Percentiles rank a stretch among this genome's conserved stretches.
Conservation (phyloP, 1,140 invertebrate genomes). For the Idris sp. region DNA sequence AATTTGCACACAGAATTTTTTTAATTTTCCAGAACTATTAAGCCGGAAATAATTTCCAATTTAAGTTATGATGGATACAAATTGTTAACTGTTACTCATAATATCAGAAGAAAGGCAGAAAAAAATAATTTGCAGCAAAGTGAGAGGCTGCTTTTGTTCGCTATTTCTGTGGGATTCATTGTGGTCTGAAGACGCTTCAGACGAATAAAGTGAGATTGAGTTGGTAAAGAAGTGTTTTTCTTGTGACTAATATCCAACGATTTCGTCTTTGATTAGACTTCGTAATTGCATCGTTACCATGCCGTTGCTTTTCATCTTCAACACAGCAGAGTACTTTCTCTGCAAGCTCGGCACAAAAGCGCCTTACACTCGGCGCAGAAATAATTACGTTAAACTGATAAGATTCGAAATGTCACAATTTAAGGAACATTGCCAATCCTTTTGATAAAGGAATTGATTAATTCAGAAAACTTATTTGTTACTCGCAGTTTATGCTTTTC, state of each 20-base stretch:
- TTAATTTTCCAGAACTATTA: no score
- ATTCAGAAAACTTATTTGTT: conserved; percentile 48
- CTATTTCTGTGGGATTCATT: conserved; percentile 56
- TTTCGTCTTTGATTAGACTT: conserved; percentile 64
- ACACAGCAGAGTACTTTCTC: conserved; percentile 37
- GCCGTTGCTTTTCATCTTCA: conserved; percentile 53
- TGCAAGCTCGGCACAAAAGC: conserved; percentile 30
- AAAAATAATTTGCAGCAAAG: no score
- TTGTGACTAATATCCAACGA: conserved; percentile 67
- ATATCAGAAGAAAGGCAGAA: no score
- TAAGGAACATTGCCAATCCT: conserved; percentile 43
- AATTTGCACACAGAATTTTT: no score
- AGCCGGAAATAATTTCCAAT: no score
- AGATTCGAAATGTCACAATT: conserved; percentile 53
- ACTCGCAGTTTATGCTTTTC: conserved; percentile 22
- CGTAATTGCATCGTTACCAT: conserved; percentile 65
- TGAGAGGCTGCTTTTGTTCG: conserved; percentile 14
- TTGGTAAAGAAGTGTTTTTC: conserved; percentile 65
- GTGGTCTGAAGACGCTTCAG: conserved; percentile 53
- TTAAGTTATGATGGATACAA: no score
- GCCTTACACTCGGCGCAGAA: conserved; percentile 40
- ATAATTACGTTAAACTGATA: conserved; percentile 59
- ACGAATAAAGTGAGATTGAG: conserved; percentile 63
- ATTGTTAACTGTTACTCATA: no score
- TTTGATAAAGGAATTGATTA: conserved; percentile 42